These are phyloP conservation scores for Linhomoeus sp. DNA, from an alignment of 2,888 invertebrate species.

Conservation along the genomic window DNA sequence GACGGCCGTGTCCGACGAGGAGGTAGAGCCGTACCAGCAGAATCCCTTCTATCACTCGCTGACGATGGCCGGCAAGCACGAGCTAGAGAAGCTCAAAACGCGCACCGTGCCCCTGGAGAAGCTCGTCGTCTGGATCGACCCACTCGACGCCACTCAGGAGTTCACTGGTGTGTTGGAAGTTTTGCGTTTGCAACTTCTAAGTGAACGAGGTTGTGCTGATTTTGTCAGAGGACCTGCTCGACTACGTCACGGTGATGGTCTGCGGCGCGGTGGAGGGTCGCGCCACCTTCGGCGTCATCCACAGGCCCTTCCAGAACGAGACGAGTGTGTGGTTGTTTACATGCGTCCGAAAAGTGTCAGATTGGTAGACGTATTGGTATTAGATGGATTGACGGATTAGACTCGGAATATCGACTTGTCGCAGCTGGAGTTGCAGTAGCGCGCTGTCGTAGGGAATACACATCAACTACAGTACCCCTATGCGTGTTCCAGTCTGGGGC, in stretches of 20 bases:
- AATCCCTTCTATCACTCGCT: conserved; percentile 20
- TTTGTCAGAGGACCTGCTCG: conserved; percentile 55
- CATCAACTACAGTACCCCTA: too few species aligned
- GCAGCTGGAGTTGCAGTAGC: too few species aligned
- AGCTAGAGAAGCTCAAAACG: neutral
- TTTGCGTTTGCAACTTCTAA: too few species aligned
- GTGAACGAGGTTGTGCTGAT: too few species aligned
- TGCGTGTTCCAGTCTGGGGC: conserved; percentile 50
- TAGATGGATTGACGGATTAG: too few species aligned
- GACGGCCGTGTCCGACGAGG: conserved; percentile 10
- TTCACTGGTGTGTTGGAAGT: conserved; percentile 71
- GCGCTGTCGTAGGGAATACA: too few species aligned
- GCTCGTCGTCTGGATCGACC: conserved; percentile 77
- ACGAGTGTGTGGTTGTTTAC: conserved; percentile 32
- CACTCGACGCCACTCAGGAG: conserved; percentile 91
- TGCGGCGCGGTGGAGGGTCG: conserved; percentile 74
- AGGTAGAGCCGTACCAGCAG: conserved; percentile 14
- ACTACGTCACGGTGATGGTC: conserved; percentile 94
- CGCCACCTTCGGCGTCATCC: conserved; percentile 78
- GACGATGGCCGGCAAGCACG: conserved; percentile 10
- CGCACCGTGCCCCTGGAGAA: conserved; percentile 38
- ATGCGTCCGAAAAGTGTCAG: too few species aligned
- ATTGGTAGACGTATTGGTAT: too few species aligned
- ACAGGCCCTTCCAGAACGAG: conserved; percentile 54
- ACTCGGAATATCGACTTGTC: too few species aligned